A percentile compares a stretch with the other conserved stretches of the same genome.
Evolutionary conservation across 2,888 invertebrate genomes (phyloP).

Genomic region (Tryphoninae sp.): DNA sequence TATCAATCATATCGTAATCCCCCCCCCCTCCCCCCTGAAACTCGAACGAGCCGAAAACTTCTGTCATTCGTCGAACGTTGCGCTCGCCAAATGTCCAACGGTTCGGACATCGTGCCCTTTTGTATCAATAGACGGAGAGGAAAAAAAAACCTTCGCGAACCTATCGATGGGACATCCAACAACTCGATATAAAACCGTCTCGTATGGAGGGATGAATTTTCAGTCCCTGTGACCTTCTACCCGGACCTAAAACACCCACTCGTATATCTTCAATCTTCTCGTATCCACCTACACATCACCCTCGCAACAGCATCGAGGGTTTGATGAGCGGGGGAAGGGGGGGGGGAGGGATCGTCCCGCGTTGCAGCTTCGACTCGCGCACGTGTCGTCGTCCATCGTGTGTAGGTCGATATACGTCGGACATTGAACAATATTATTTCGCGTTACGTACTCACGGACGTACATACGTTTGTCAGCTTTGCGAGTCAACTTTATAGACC

Average conservation of each 20-base stretch:
- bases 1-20: constrained; percentile 6
- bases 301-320: background rate
- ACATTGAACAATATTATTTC: too few species aligned
- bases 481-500: too few species aligned
- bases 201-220: constrained; percentile 35
- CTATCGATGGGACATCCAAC: constrained; percentile 13
- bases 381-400: too few species aligned
- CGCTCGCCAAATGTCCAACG: background rate
- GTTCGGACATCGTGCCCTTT: background rate
- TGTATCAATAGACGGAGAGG: background rate
- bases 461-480: too few species aligned
- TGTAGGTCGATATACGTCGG: too few species aligned
- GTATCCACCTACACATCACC: constrained; percentile 35
- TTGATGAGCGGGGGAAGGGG: background rate
- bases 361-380: too few species aligned
- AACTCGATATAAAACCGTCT: constrained; percentile 7
- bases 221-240: constrained; percentile 3
- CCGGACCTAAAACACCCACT: constrained; percentile 8
- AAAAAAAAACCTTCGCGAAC: constrained; percentile 19
- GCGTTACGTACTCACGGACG: too few species aligned
- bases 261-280: background rate
- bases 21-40: background rate
- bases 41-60: background rate
- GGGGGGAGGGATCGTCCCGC: background rate
- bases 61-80: background rate